phyloP scores from a whole-genome alignment of 2,113 vertebrate genomes.

The Bostrychus sinensis region DNA sequence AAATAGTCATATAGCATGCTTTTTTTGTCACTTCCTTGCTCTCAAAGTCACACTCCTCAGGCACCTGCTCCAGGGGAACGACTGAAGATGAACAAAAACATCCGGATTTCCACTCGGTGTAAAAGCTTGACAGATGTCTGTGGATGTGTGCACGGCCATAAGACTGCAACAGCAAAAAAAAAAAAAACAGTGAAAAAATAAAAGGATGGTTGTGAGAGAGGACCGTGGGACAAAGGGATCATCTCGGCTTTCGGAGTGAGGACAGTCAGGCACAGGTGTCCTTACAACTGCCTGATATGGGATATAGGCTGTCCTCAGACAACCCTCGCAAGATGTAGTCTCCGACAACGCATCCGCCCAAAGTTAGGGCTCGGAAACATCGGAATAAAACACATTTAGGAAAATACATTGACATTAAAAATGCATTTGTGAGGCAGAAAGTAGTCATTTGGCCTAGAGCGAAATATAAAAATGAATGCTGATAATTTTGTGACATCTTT shows the following conservation, averaged over 20 bases:
- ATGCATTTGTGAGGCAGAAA: conserved; percentile 22
- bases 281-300: conserved; percentile 24
- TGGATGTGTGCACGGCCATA: conserved; percentile 39
- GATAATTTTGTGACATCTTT: conserved; percentile 27
- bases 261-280: conserved; percentile 35
- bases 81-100: conserved; percentile 63
- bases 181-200: conserved; percentile 13
- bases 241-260: conserved; percentile 25
- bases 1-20: too few relatives aligned
- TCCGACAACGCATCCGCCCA: neutral
- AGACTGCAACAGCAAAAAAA: conserved; percentile 24
- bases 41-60: conserved; percentile 71
- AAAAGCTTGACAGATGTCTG: conserved; percentile 65
- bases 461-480: conserved; percentile 26
- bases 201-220: neutral
- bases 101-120: conserved; percentile 61
- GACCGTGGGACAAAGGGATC: conserved; percentile 9
- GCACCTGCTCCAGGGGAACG: conserved; percentile 63
- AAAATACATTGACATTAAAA: conserved; percentile 18
- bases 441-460: conserved; percentile 5
- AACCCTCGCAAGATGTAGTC: neutral
- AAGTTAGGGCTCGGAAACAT: neutral
- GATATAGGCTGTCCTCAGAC: conserved; percentile 11
- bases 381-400: conserved; percentile 9
- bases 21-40: too few relatives aligned